phyloP scores from a whole-genome alignment of 1,140 invertebrate species.

The Macrotrachela quadricornifera region DNA sequence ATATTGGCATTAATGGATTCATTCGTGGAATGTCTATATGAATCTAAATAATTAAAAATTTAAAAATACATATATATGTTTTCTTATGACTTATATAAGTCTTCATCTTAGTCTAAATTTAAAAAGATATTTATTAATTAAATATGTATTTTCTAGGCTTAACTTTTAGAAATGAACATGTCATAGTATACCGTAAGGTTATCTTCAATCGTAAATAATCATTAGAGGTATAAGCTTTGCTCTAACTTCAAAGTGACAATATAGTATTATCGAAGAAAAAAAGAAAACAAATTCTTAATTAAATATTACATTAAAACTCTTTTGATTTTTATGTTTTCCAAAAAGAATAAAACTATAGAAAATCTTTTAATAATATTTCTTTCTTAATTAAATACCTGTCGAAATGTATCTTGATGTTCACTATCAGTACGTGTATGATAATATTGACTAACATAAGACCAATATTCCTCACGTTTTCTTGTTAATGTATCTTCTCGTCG shows the following conservation, averaged over 20 bases:
- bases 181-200: too few species aligned
- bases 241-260: too few species aligned
- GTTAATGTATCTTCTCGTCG: conserved; percentile 55
- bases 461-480: conserved; percentile 79
- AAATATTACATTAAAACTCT: background rate
- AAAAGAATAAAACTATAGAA: background rate
- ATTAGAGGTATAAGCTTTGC: too few species aligned
- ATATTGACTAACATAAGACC: conserved; percentile 79
- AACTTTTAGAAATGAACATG: too few species aligned
- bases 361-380: too few species aligned
- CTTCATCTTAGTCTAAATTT: too few species aligned
- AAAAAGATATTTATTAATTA: too few species aligned
- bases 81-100: too few species aligned
- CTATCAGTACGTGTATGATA: conserved; percentile 80
- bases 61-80: too few species aligned
- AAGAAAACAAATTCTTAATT: background rate
- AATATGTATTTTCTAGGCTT: too few species aligned
- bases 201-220: too few species aligned
- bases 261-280: too few species aligned
- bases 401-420: conserved; percentile 70
- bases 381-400: conserved; percentile 40
- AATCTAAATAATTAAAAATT: conserved; percentile 39
- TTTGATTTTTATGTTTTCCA: background rate
- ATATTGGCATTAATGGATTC: conserved; percentile 72
- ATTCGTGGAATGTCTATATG: conserved; percentile 91